These are phyloP conservation scores for Catocala nupta DNA, from an alignment of 2,888 invertebrate genomes.

Conservation along the genomic window DNA sequence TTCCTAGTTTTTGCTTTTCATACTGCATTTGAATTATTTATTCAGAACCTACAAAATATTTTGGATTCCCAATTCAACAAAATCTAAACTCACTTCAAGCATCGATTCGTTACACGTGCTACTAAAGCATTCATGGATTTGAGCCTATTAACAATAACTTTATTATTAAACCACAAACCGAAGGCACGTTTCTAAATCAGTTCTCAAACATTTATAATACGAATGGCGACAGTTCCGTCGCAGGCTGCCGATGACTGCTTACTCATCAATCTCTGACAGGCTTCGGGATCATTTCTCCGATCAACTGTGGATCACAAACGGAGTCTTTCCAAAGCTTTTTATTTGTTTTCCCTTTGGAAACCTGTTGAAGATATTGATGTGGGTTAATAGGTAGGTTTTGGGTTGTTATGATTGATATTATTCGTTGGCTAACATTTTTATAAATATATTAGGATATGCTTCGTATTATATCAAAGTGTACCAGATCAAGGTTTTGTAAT, in stretches of 20 bases:
- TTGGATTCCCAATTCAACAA: too few relatives aligned
- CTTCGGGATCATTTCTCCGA: constrained; percentile 39
- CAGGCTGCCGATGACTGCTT: constrained; percentile 20
- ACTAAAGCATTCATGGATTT: too few relatives aligned
- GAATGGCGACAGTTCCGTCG: constrained; percentile 26
- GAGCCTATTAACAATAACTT: background rate
- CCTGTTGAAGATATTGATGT: constrained; percentile 30
- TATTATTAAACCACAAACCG: constrained; percentile 9
- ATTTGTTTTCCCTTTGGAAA: constrained; percentile 19
- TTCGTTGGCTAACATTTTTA: background rate
- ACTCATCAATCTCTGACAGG: constrained; percentile 46
- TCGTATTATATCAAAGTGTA: too few relatives aligned
- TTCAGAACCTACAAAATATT: too few relatives aligned
- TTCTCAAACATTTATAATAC: constrained; percentile 41
- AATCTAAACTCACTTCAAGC: too few relatives aligned
- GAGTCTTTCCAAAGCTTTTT: constrained; percentile 12
- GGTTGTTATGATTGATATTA: background rate
- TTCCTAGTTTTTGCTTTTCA: too few relatives aligned
- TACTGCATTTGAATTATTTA: too few relatives aligned
- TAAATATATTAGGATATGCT: too few relatives aligned
- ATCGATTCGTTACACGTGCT: too few relatives aligned
- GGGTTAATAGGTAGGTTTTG: background rate
- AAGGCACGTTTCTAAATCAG: constrained; percentile 1
- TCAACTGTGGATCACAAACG: constrained; percentile 21
- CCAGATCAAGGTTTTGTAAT: too few relatives aligned